phyloP scores from a whole-genome alignment of 2,797 vertebrate genomes.

The Myoxocephalus aenaeus region DNA sequence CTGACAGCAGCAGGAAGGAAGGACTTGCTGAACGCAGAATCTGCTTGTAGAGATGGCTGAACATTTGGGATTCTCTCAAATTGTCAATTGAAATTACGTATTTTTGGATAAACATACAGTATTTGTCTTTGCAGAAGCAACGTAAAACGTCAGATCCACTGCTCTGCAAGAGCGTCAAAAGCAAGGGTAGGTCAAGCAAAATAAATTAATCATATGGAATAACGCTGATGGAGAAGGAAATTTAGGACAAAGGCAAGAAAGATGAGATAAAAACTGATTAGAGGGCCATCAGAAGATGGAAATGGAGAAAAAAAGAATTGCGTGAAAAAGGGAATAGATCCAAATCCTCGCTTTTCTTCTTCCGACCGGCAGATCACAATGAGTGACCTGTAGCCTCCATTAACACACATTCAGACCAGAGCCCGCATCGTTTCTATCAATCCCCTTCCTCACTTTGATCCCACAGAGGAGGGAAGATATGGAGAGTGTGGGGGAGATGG shows the following conservation, averaged over 20 bases:
- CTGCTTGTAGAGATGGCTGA: neutral
- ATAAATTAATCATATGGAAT: constrained; percentile 29
- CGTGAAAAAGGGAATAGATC: constrained; percentile 35
- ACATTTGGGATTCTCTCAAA: neutral
- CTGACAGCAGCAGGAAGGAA: no score
- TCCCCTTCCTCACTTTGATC: constrained; percentile 65
- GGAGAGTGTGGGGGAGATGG: constrained; percentile 28
- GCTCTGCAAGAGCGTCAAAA: neutral
- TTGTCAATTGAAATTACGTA: no score
- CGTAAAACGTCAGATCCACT: no score
- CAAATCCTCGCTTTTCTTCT: constrained; percentile 25
- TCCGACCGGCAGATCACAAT: constrained; percentile 25
- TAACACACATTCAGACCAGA: constrained; percentile 46
- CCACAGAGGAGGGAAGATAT: constrained; percentile 33
- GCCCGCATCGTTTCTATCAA: constrained; percentile 61
- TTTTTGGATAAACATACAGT: no score
- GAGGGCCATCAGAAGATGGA: constrained; percentile 30
- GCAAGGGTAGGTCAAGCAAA: neutral
- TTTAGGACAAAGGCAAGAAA: constrained; percentile 41
- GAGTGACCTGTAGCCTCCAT: constrained; percentile 38
- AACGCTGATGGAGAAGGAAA: constrained; percentile 26
- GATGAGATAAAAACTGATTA: constrained; percentile 53
- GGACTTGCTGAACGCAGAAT: no score
- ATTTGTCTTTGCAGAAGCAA: neutral
- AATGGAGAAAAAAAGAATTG: constrained; percentile 27